Evolutionary conservation across 2,888 invertebrate species (phyloP), one percentile per base, ranked within the genome.

Genomic region (Heptascelio sp.): DNA sequence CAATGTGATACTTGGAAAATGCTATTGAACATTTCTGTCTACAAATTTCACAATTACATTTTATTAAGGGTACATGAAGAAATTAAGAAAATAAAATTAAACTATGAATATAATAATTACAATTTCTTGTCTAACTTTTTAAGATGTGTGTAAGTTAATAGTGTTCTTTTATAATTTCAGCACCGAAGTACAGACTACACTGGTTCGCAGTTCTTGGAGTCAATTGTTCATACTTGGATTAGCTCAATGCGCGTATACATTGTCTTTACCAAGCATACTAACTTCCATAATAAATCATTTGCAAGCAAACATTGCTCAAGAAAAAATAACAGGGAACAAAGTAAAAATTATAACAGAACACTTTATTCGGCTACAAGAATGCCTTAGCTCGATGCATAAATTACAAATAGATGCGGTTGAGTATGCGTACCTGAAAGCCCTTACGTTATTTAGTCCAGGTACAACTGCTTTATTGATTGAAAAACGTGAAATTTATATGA

Each of bases 161-260:
- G 49, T 3, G 37, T 62, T 64, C 49, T 73, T 85, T 34, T 65
- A 13, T 51, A 59, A 53, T 64, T 40, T 19, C 93, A 98, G 98
- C 78, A 95, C 96, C 79, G 98, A 98, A 84, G 95, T 97, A 70
- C 98, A 99, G 94, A 97, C 98, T 87, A 95, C 96, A 0, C 93
- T 99, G 49, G 95, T 99, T 84, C 97, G 98, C 91, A 96, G 96
- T 72, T 98, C 98, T 89, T 99, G 99, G 99, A 96, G 98, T 79
- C 98, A 99, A 91, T 93, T 99, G 81, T 98, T 99, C 92, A 97
- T 98, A 1, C 94, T 99, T 37, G 99, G 99, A 0, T 94, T 99
- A 85, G 97, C 98, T 13, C 98, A 99, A 93, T 98, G 98, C 91
- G 95, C 98, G 0, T 95, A 96, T 75, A 96, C 96, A 26, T 94